Base-by-base conservation (phyloP, 2,797 vertebrate genomes). In the Hipposideros larvatus region DNA sequence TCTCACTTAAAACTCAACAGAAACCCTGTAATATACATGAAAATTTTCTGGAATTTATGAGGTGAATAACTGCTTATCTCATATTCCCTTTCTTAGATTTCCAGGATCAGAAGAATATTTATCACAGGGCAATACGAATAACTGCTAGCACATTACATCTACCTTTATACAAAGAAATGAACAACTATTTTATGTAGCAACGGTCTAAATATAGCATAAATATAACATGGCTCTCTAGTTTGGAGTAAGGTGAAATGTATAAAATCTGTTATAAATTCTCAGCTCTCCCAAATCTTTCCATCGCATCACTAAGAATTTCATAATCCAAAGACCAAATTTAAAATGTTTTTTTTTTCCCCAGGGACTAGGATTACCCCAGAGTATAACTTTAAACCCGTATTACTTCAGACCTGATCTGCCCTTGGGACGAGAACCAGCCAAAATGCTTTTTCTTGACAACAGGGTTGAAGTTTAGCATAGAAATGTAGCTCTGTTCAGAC, bases 381-480 rank as follows among this genome's bases (percentile, higher is more conserved):
- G 34, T 66, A 84, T 59, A 87, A 84, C 59, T 19, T 89, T 55
- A 90, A 90, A 55, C 19, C 79, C 16, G n/a, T n/a, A 70, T 91
- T 66, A 61, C 5, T 48, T 74, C 37, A 95, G 65, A 59, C 82
- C 53, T 74, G 46, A 78, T 61, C 65, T 68, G 59, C 48, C 59
- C 34, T 41, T 51, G 65, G 85, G 77, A 68, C 34, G 43, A 63
- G 37, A 92, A 46, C 18, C 66, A 73, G 46, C 9, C 85, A 68
- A 74, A 92, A 77, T 77, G 19, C 5, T 68, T 28, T 86, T 70
- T 90, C 51, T 43, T 91, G 43, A 74, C 79, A 55, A 63, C 63
- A 91, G 31, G 28, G 24, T 59, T 79, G 75, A 89, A 91, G 21
- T 87, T 90, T 26, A 41, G 22, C 55, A 63, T 57, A 84, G 46